Percentiles rank a stretch among this genome's conserved stretches.
Conservation (phyloP, 2,888 invertebrate species). For the Cheilosia soror region DNA sequence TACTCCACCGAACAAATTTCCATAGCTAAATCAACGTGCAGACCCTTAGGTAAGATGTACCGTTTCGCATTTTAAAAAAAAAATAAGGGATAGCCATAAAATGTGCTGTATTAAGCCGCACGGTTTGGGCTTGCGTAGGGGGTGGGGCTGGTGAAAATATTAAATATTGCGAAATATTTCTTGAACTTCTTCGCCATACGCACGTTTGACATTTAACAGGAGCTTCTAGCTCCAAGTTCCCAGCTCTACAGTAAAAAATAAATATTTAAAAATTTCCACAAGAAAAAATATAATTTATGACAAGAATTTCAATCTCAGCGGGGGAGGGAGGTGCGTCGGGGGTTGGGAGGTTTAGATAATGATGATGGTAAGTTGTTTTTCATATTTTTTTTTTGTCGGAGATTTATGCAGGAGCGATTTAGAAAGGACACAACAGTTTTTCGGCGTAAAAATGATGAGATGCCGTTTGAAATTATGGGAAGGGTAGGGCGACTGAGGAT, state of each 20-base stretch:
- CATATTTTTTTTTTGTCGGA: constrained; percentile 31
- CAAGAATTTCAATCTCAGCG: constrained; percentile 61
- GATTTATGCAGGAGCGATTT: constrained; percentile 68
- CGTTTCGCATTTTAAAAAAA: not conserved
- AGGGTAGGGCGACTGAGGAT: not conserved
- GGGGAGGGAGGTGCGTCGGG: not conserved
- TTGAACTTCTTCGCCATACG: constrained; percentile 28
- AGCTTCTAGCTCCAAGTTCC: not conserved
- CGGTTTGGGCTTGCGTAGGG: not conserved
- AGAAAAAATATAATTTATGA: constrained; percentile 57
- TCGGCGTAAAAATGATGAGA: constrained; percentile 60
- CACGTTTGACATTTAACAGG: constrained; percentile 62
- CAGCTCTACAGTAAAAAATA: constrained; percentile 29
- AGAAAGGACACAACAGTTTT: constrained; percentile 62
- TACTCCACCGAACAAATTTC: constrained; percentile 54
- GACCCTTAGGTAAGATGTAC: not conserved
- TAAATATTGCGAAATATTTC: constrained; percentile 53
- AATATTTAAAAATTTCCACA: constrained; percentile 54
- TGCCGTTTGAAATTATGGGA: not conserved
- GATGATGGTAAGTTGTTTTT: constrained; percentile 39
- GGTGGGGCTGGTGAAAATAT: not conserved
- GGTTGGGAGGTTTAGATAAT: not conserved
- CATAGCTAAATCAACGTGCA: constrained; percentile 44
- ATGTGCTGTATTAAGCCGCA: constrained; percentile 21
- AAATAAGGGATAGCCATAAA: constrained; percentile 36